phyloP scores from a whole-genome alignment of 2,888 invertebrate species.

The Dioctria linearis region DNA sequence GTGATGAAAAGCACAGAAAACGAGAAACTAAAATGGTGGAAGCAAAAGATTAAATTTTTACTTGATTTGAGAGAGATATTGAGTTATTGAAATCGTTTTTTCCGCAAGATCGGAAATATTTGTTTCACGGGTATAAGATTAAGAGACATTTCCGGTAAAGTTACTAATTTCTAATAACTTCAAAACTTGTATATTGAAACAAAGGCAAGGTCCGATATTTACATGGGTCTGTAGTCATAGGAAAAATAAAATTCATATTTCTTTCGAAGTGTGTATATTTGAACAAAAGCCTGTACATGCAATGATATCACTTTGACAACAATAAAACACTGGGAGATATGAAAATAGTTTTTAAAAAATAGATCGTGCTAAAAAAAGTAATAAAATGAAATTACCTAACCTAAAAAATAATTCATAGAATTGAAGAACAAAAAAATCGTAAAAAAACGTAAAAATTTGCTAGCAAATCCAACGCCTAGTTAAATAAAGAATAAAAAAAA shows the following conservation, averaged over 20 bases:
- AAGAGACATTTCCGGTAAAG: no score
- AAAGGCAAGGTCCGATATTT: neutral
- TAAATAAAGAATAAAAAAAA: neutral
- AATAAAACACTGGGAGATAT: conserved; percentile 11
- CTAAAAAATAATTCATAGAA: conserved; percentile 6
- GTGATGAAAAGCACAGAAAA: no score
- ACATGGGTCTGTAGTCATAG: no score
- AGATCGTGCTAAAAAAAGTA: conserved; percentile 5
- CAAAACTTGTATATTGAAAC: no score
- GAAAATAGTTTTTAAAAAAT: conserved; percentile 8
- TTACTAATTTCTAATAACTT: no score
- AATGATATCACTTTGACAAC: conserved; percentile 38
- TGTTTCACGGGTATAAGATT: no score
- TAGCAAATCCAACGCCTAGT: conserved; percentile 26
- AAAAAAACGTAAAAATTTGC: conserved; percentile 26
- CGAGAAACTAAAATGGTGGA: no score
- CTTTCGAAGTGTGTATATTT: conserved; percentile 18
- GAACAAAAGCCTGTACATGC: conserved; percentile 14
- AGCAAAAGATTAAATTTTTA: no score
- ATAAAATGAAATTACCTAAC: conserved; percentile 27
- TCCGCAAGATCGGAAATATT: no score
- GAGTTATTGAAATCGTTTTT: no score
- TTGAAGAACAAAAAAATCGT: neutral
- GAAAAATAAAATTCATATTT: conserved; percentile 14
- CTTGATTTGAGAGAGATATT: no score